Evolutionary conservation across 2,888 invertebrate species (phyloP), one percentile per base, ranked within the genome.

Genomic region (Caenorhabditis macrosperma): DNA sequence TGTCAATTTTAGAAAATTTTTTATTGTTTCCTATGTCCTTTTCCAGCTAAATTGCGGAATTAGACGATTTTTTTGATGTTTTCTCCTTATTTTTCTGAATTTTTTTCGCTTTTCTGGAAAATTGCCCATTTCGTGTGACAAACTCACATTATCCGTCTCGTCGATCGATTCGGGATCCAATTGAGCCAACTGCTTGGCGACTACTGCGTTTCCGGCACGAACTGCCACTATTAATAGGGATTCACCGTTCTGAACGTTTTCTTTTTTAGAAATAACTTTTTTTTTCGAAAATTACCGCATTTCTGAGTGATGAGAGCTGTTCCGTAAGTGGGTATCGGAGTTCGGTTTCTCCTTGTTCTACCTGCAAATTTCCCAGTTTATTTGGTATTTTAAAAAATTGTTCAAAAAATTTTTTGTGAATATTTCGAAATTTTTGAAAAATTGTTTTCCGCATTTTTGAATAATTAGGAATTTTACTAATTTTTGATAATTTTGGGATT

Each of bases 151-250:
- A 74, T 90, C 90, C 9, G 88, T 88, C 41, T 90, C 90, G 60
- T 90, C 90, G 41, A 89, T 80, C 2, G 85, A 85, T 10, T 82
- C 84, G 26, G 86, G 79, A 22, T 83, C 83, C 17, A 71, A 61
- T 28, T 64, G 64, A 12, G 60, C 78, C 17, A 85, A 63, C 50
- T 87, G 96, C 95, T 74, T 97, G 91, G 95, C 95, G 64, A 96
- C 93, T 88, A 95, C 94, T 30, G 94, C 92, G 91, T 95, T 94
- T 0, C 97, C 97, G 88, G 80, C 82, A 20, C 88, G 78, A 24
- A 87, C 82, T 15, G 89, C 89, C 7, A 85, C 87, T 17, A 88
- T 89, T 55, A 90, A 78, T 15, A 88, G 79, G 1, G 89, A 87
- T 78, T 90, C 90, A 12, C 90, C 90, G 26, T 68, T 83, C 88